A percentile compares a stretch with the other conserved stretches of the same genome.
Conservation (phyloP, 1,140 invertebrate genomes). For the Megalonaias nervosa region DNA sequence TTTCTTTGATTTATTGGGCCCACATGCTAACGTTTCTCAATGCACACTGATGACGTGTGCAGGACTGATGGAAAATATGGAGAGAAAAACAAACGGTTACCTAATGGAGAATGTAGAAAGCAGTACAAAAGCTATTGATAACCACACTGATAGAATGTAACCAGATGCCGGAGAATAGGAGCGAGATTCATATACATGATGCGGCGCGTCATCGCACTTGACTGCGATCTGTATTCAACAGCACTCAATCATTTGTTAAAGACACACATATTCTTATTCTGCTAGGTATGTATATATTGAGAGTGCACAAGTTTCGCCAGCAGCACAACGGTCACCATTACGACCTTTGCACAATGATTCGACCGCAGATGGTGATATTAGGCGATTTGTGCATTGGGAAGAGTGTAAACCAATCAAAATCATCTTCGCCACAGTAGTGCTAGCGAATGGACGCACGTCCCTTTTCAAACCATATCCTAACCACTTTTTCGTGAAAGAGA, state of each 20-base stretch:
- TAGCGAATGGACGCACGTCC: not conserved
- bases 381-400: not conserved
- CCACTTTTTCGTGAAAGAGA: not conserved
- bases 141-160: too few species aligned
- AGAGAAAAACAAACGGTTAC: not conserved
- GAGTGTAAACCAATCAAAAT: not conserved
- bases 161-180: not conserved
- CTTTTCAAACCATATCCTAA: not conserved
- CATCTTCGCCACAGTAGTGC: not conserved
- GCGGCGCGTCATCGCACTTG: not conserved
- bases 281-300: not conserved
- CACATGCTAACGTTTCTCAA: not conserved
- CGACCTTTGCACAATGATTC: not conserved
- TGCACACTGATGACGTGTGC: slow-evolving; percentile 9
- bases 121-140: too few species aligned
- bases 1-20: slow-evolving; percentile 12
- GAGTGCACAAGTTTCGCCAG: not conserved
- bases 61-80: not conserved
- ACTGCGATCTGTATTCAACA: not conserved
- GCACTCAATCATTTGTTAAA: not conserved
- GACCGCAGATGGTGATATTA: not conserved
- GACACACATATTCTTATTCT: not conserved
- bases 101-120: too few species aligned
- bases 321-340: not conserved
- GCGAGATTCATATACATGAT: not conserved